phyloP scores from a whole-genome alignment of 1,140 invertebrate species.

The Drosophila pandora region DNA sequence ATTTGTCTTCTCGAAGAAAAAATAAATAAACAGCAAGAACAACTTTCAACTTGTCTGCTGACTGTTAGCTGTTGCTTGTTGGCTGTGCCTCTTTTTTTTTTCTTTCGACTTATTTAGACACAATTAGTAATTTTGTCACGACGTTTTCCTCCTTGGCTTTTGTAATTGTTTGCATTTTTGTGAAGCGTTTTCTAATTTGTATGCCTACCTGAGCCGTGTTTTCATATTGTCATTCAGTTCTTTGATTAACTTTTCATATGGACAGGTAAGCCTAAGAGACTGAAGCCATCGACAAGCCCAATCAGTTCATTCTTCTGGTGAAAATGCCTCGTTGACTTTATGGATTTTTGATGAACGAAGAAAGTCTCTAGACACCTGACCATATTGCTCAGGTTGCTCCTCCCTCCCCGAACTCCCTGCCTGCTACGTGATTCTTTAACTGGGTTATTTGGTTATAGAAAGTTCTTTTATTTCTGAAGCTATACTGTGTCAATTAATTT shows the following conservation, averaged over 20 bases:
- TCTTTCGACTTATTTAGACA: conserved; percentile 32
- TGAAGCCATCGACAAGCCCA: conserved; percentile 1
- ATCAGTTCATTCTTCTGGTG: conserved; percentile 60
- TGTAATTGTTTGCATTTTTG: conserved; percentile 47
- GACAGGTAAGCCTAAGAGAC: background rate
- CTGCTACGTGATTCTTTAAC: conserved; percentile 58
- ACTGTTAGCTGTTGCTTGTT: conserved; percentile 1
- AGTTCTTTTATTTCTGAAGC: conserved; percentile 23
- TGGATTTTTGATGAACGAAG: conserved; percentile 71
- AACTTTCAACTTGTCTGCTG: conserved; percentile 37
- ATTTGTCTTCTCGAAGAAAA: conserved; percentile 19
- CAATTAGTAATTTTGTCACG: conserved; percentile 72
- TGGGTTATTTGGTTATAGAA: conserved; percentile 68
- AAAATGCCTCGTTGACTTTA: conserved; percentile 61
- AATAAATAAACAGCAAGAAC: conserved; percentile 18
- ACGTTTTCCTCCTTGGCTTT: conserved; percentile 22
- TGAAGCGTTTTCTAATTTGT: conserved; percentile 51
- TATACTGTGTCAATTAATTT: conserved; percentile 26
- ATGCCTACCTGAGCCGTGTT: conserved; percentile 16
- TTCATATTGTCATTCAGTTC: conserved; percentile 17
- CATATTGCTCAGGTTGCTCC: conserved; percentile 48
- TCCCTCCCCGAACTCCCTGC: background rate
- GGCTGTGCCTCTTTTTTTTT: conserved; percentile 1
- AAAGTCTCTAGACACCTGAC: conserved; percentile 62
- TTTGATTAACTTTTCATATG: conserved; percentile 39